Conservation (phyloP, 1,140 invertebrate genomes). For the Calycopis cecrops region DNA sequence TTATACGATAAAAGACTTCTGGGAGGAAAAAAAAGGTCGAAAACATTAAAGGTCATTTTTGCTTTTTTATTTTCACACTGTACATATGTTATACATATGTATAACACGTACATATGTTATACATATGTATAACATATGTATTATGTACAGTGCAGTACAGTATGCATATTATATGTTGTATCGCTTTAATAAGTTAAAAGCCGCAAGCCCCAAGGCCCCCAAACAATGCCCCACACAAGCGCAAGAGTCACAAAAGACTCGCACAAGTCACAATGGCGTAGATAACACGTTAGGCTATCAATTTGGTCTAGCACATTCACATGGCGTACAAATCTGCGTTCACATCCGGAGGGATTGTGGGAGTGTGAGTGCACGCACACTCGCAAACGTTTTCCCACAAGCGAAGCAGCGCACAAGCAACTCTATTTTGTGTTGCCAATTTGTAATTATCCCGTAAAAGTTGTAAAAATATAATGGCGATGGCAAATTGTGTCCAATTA, state of each 20-base stretch:
- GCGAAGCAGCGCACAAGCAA: slow-evolving; percentile 26
- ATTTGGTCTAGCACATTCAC: slow-evolving; percentile 68
- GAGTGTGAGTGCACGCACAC: slow-evolving; percentile 33
- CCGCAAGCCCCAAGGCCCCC: slow-evolving; percentile 63
- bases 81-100: too few species aligned
- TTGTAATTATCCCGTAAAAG: too few species aligned
- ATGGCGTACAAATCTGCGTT: slow-evolving; percentile 61
- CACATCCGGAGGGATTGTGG: slow-evolving; percentile 60
- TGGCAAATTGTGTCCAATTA: too few species aligned
- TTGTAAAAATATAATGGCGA: too few species aligned
- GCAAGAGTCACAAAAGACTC: slow-evolving; percentile 31
- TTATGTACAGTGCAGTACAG: too few species aligned
- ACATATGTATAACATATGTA: too few species aligned
- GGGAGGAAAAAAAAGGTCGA: too few species aligned
- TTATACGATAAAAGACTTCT: too few species aligned
- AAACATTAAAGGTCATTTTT: too few species aligned
- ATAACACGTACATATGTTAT: too few species aligned
- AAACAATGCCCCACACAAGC: slow-evolving; percentile 58
- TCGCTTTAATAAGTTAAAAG: slow-evolving; percentile 55
- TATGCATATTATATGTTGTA: slow-evolving; percentile 6
- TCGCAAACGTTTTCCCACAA: slow-evolving; percentile 38
- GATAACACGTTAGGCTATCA: slow-evolving; percentile 57
- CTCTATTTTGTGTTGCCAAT: too few species aligned
- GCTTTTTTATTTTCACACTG: too few species aligned
- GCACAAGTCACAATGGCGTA: slow-evolving; percentile 35